Base-by-base conservation (phyloP, 2,797 vertebrate species). In the Carduelis carduelis region DNA sequence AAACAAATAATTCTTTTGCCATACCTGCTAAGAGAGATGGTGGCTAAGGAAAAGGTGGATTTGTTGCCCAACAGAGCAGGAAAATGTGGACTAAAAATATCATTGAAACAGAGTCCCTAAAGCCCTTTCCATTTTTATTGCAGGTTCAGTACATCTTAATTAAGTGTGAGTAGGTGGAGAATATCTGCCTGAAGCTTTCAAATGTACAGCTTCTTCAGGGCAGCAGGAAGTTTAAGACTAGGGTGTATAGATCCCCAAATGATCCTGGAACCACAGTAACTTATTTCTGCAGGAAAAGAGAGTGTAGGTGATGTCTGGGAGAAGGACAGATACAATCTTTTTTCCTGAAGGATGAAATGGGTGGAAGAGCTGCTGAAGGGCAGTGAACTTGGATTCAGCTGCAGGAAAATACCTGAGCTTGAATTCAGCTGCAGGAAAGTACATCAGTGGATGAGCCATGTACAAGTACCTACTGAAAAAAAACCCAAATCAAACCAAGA, bases 401-500 rank as follows among this genome's bases (percentile, higher is more conserved):
- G 24, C 16, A 69, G 75, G 18, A 61, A 69, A 79, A 50, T 12
- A 65, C 4, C n/a, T 10, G 27, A 76, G 37, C 41, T 32, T 83
- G 55, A 72, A 76, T 74, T 59, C 20, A 74, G 2, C 26, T 61
- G 24, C 16, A 69, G 75, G 18, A 61, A 69, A 79, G 43, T 12
- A 65, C 4, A 32, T 10, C 24, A 76, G 22, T 7, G 84, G 39
- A 44, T n/a, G 26, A 68, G 50, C 12, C 39, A 65, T 18, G 7
- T 20, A 32, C 3, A 9, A 23, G 9, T 27, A 30, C 28, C 13
- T 60, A 34, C 7, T 32, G 26, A 37, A 37, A 21, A 20, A 64
- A 46, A 35, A 0, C 1, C 5, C 39, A 52, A 41, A 78, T 50
- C 1, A 23, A 63, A 5, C 4, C 0, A 4, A 49, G 76, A 30